Evolutionary conservation across 1,140 invertebrate species (phyloP).

Genomic region (Pectinophora gossypiella): DNA sequence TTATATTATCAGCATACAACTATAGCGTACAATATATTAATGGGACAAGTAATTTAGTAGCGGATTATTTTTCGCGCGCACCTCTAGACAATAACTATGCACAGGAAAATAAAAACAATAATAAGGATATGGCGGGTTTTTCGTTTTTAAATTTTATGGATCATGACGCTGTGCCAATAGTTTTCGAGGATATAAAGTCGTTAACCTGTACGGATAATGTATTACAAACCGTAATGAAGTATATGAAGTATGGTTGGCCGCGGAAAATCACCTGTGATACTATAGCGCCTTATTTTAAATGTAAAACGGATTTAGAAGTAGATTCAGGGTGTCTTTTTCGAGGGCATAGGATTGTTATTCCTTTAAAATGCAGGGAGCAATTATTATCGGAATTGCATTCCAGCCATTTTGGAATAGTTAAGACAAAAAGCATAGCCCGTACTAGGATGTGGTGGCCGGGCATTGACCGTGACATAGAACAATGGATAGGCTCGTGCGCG

Average conservation of each 20-base stretch:
- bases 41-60: slow-evolving; percentile 23
- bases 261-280: background rate
- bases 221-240: slow-evolving; percentile 2
- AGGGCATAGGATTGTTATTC: slow-evolving; percentile 16
- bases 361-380: slow-evolving; percentile 10
- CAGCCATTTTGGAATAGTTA: slow-evolving; percentile 24
- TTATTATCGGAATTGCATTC: slow-evolving; percentile 26
- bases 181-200: background rate
- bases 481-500: background rate
- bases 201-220: background rate
- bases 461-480: slow-evolving; percentile 5
- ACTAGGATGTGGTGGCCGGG: too few relatives aligned
- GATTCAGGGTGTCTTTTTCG: slow-evolving; percentile 10
- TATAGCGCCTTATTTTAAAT: slow-evolving; percentile 4
- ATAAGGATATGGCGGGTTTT: too few relatives aligned
- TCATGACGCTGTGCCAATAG: background rate
- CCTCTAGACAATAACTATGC: background rate
- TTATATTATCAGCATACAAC: slow-evolving; percentile 36
- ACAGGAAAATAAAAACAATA: background rate
- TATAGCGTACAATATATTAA: slow-evolving; percentile 39
- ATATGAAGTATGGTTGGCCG: slow-evolving; percentile 8
- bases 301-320: background rate
- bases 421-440: slow-evolving; percentile 26
- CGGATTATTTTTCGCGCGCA: slow-evolving; percentile 39
- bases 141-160: slow-evolving; percentile 2